Evolutionary conservation across 2,113 vertebrate species (phyloP), one percentile per base, ranked within the genome.

Genomic region (Pedionomus torquatus): DNA sequence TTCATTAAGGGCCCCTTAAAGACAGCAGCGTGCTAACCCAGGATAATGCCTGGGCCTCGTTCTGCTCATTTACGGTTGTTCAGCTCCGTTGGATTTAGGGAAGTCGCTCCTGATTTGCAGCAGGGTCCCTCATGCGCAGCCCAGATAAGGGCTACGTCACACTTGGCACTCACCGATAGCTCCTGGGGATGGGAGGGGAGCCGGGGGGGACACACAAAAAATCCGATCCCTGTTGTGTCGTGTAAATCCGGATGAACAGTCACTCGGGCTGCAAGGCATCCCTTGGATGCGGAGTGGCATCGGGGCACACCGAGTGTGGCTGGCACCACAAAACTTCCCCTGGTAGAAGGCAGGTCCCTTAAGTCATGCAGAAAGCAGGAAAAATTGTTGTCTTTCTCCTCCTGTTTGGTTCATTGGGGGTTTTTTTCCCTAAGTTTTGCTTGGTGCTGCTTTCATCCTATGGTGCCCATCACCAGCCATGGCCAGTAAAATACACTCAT

Each of bases 131-230:
- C 5, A 3, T 95, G 94, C 89, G 83, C 35, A 5, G 79, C 80
- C 90, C 61, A 76, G 95, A 96, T 95, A 97, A 97, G 93, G 80
- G 72, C 89, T 95, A 94, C 92, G 92, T 96, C 96, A 97, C 95
- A 95, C 74, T 92, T 69, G 46, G 91, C 95, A 93, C 95, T 94
- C 87, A 93, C 5, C 87, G 89, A 92, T 94, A 95, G 84, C 70
- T 96, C 96, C 95, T 95, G 71, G 37, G 95, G 66, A 92, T 10
- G 49, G 5, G 25, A 26, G 24, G 49, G 49, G 7, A 16, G 14
- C 8, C 6, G 43, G 43, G 43, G 16, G 13, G 46, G 46, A 46
- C 19, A 46, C 10, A 51, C 44, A 54, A 54, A 95, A 95, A 96
- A 84, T 72, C 83, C 82, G 89, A 97, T 95, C 83, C 94, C 77